These are phyloP conservation scores for Sceloporus undulatus DNA, from an alignment of 2,113 vertebrate genomes.

Conservation along the genomic window DNA sequence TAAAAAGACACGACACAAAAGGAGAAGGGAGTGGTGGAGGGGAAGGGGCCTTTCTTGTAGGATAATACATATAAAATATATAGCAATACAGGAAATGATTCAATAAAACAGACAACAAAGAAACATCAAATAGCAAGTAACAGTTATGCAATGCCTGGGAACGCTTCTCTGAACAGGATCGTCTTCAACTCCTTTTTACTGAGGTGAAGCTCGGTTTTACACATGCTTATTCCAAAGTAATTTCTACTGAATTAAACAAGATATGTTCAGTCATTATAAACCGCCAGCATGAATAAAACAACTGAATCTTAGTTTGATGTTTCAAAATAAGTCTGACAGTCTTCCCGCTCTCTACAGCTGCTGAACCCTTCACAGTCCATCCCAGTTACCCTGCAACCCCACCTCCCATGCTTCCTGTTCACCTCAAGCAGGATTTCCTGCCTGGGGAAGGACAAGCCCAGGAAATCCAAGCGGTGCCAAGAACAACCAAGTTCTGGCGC, in stretches of 20 bases:
- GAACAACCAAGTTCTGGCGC: slow-evolving; percentile 21
- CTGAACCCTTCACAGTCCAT: slow-evolving; percentile 17
- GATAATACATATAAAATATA: too few species aligned
- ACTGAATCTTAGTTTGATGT: not conserved
- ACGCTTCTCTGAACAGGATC: too few species aligned
- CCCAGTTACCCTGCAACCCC: slow-evolving; percentile 30
- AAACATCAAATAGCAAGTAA: too few species aligned
- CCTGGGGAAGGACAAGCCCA: slow-evolving; percentile 30
- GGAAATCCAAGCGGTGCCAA: slow-evolving; percentile 30
- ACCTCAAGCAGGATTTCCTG: slow-evolving; percentile 33
- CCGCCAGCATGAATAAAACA: not conserved
- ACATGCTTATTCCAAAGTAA: not conserved
- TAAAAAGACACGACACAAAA: too few species aligned
- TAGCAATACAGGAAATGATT: too few species aligned
- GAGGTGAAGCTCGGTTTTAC: too few species aligned
- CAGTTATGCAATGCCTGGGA: too few species aligned
- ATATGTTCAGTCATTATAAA: not conserved
- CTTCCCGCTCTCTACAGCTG: not conserved
- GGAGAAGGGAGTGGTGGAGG: too few species aligned
- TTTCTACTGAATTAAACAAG: not conserved
- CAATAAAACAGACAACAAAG: too few species aligned
- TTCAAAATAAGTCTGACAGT: not conserved
- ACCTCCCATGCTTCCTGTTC: slow-evolving; percentile 30
- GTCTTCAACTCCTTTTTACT: too few species aligned
- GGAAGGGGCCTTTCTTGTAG: too few species aligned